Evolutionary conservation across 2,888 invertebrate species (phyloP).

Genomic region (Drosophila suboccidentalis): DNA sequence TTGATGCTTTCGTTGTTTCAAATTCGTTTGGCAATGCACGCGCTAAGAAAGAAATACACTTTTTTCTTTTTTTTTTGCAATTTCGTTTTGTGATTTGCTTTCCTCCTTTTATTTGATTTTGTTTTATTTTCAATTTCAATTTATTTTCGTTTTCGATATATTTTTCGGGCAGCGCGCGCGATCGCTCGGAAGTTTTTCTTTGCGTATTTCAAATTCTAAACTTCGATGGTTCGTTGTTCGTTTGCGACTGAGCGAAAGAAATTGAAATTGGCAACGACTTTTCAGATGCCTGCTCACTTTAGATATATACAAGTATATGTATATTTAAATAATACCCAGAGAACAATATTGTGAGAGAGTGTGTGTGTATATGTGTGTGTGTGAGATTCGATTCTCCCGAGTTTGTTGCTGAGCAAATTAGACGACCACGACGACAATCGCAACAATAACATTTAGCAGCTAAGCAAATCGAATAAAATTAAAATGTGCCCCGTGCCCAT

Average conservation of each 20-base stretch:
- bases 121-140: conserved; percentile 49
- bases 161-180: conserved; percentile 71
- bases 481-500: conserved; percentile 51
- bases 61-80: conserved; percentile 45
- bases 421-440: conserved; percentile 35
- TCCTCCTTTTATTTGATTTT: conserved; percentile 32
- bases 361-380: conserved; percentile 28
- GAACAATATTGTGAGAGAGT: conserved; percentile 28
- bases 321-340: conserved; percentile 28
- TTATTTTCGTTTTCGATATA: conserved; percentile 59
- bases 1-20: conserved; percentile 59
- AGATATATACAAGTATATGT: conserved; percentile 31
- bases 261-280: conserved; percentile 68
- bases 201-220: conserved; percentile 74
- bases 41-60: conserved; percentile 53
- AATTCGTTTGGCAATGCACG: conserved; percentile 72
- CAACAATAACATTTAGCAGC: conserved; percentile 45
- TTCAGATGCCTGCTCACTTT: conserved; percentile 49
- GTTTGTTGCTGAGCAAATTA: conserved; percentile 63
- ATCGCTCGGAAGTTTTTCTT: conserved; percentile 58
- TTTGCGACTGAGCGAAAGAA: conserved; percentile 84
- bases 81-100: conserved; percentile 46
- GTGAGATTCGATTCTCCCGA: conserved; percentile 55
- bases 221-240: conserved; percentile 86
- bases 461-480: conserved; percentile 74